Evolutionary conservation across 2,888 invertebrate species (phyloP).

Genomic region (Ceraclea dissimilis): DNA sequence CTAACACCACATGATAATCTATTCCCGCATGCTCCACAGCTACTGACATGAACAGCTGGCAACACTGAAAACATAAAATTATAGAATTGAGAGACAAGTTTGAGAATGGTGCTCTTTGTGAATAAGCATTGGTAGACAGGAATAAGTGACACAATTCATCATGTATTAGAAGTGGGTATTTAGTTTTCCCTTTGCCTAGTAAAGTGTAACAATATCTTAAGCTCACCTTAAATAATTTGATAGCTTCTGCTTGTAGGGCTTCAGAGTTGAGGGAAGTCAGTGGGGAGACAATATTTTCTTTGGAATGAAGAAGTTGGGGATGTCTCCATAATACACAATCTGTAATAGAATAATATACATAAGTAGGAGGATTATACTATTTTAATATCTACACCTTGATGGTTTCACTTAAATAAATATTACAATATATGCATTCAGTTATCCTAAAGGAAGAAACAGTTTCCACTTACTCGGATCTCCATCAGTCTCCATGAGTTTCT

Average conservation of each 20-base stretch:
- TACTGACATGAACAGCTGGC: conserved; percentile 93
- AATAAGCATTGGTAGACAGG: too few relatives aligned
- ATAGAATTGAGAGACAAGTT: too few relatives aligned
- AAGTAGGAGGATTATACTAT: too few relatives aligned
- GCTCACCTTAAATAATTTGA: conserved; percentile 86
- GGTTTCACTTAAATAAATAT: background rate
- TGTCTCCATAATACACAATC: conserved; percentile 91
- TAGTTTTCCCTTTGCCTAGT: too few relatives aligned
- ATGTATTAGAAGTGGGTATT: too few relatives aligned
- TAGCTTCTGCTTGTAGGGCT: conserved; percentile 79
- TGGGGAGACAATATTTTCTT: conserved; percentile 84
- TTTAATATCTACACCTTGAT: too few relatives aligned
- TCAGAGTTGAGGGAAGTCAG: conserved; percentile 87
- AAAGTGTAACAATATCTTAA: too few relatives aligned
- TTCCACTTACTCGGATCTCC: conserved; percentile 86
- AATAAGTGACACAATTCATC: too few relatives aligned
- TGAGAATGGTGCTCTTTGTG: too few relatives aligned
- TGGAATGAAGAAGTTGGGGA: conserved; percentile 81
- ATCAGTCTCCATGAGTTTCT: conserved; percentile 94
- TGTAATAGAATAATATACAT: conserved; percentile 32
- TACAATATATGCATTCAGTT: background rate
- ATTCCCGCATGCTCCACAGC: conserved; percentile 92
- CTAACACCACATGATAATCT: conserved; percentile 95
- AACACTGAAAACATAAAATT: conserved; percentile 55
- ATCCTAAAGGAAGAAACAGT: background rate